Base-by-base conservation (phyloP, 2,113 vertebrate species). In the Toxotes chatareus region DNA sequence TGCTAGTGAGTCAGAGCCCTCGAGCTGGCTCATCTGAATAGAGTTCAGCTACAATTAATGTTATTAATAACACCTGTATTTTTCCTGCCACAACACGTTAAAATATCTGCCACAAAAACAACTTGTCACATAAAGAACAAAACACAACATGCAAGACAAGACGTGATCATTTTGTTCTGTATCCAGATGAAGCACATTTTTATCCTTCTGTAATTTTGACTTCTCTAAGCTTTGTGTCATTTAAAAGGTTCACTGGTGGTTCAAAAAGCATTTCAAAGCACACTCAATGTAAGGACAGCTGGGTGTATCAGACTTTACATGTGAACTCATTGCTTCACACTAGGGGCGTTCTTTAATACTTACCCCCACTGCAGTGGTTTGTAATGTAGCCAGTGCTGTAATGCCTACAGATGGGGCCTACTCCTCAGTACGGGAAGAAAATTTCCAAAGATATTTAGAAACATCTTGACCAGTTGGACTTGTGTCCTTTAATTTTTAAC, bases 271-370 rank as follows among this genome's bases (percentile, higher is more conserved):
- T 12, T 32, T 49, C 27, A 67, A 42, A 3, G 31, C 44, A n/a
- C 42, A 13, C 32, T 38, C 49, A 9, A 2, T 64, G 42, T 69
- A 6, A 27, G 46, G 73, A 27, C 38, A 49, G 32, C 19, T 60
- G 47, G 51, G 27, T 27, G 34, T 38, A 65, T 59, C 51, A 44
- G 60, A 23, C 14, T 34, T 40, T 17, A 47, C 40, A 12, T 42
- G 53, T 65, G 51, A 77, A 64, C 17, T 53, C 57, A 8, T 55
- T 0, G 55, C 36, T 34, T 77, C 51, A 78, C 55, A 78, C 61
- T 36, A 63, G 27, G 69, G 74, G 56, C 27, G 27, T 27, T 27
- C 27, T 27, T 21, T 14, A 32, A 51, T 47, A 34, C 6, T 44
- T 56, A 12, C 0, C 8, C 34, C 44, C 51, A 21, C 23, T 60